A percentile compares a stretch with the other conserved stretches of the same genome.
phyloP scores from a whole-genome alignment of 2,113 vertebrate genomes.

The Rhipidura dahli region DNA sequence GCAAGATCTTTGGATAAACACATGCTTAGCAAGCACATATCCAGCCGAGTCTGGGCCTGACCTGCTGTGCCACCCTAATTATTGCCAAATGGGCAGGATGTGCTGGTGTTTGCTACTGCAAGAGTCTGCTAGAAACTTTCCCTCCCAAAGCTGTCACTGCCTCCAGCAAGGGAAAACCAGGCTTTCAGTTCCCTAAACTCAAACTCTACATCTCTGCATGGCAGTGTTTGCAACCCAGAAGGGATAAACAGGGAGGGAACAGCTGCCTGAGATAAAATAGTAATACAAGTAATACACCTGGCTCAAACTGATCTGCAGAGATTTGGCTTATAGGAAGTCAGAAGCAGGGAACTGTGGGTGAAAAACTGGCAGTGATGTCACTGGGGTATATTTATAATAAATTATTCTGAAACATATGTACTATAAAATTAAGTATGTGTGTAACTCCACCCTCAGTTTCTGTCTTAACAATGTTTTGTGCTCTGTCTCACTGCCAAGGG shows the following conservation, averaged over 20 bases:
- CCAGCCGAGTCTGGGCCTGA: not conserved
- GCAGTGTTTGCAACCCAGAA: not conserved
- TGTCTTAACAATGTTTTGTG: not conserved
- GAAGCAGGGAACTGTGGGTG: not conserved
- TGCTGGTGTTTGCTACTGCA: not conserved
- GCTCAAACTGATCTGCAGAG: not conserved
- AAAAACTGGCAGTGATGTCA: not conserved
- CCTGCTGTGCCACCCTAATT: fast-evolving
- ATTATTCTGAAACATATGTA: not conserved
- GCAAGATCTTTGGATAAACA: not conserved
- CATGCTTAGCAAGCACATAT: not conserved
- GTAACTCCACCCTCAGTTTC: not conserved
- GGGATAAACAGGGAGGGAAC: not conserved
- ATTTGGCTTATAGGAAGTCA: not conserved
- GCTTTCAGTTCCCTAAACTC: not conserved
- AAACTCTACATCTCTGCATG: fast-evolving
- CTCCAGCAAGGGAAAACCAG: not conserved
- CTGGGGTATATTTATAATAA: not conserved
- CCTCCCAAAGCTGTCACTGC: not conserved
- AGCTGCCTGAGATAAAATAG: not conserved
- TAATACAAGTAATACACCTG: too few species aligned
- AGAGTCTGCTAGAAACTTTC: not conserved
- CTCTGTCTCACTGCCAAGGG: slow-evolving; percentile 2
- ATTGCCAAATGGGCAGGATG: not conserved
- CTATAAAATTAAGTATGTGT: not conserved